Evolutionary conservation across 1,140 invertebrate genomes (phyloP).

Genomic region (Dysdera silvatica): DNA sequence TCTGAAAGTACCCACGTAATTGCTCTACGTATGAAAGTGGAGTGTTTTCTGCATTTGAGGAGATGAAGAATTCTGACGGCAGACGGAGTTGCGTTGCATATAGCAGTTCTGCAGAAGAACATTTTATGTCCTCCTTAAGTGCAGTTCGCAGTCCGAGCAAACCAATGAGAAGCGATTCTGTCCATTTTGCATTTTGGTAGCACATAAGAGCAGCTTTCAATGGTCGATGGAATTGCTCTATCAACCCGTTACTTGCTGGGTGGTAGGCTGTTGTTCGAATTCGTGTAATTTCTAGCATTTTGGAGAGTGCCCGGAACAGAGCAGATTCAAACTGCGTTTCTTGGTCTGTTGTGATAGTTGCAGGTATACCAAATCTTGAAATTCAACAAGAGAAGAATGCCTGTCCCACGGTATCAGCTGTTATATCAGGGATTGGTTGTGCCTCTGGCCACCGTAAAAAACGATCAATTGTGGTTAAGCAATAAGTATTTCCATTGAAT

Average conservation of each 20-base stretch:
- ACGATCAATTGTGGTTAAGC: constrained; percentile 45
- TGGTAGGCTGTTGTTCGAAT: constrained; percentile 30
- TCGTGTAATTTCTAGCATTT: constrained; percentile 11
- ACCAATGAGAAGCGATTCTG: constrained; percentile 39
- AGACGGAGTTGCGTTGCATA: constrained; percentile 30
- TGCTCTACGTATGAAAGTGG: not conserved
- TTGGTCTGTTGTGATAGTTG: constrained; percentile 42
- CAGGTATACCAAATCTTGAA: constrained; percentile 37
- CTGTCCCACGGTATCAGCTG: constrained; percentile 39
- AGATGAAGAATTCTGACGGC: constrained; percentile 29
- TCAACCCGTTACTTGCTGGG: constrained; percentile 40
- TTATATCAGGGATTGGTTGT: constrained; percentile 40
- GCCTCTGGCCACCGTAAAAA: constrained; percentile 46
- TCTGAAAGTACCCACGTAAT: not conserved
- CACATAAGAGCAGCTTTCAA: constrained; percentile 39
- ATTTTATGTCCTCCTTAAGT: constrained; percentile 36
- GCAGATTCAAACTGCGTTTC: constrained; percentile 45
- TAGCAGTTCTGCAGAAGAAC: constrained; percentile 31
- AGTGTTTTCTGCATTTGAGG: not conserved
- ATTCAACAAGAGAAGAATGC: constrained; percentile 40
- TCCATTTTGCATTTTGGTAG: constrained; percentile 36
- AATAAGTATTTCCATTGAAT: constrained; percentile 39
- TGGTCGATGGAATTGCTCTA: constrained; percentile 42
- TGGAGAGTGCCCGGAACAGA: constrained; percentile 22
- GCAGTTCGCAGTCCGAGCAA: constrained; percentile 37